A percentile compares a stretch with the other conserved stretches of the same genome.
Conservation (phyloP, 2,888 invertebrate species). For the Ormyrus pomaceus region DNA sequence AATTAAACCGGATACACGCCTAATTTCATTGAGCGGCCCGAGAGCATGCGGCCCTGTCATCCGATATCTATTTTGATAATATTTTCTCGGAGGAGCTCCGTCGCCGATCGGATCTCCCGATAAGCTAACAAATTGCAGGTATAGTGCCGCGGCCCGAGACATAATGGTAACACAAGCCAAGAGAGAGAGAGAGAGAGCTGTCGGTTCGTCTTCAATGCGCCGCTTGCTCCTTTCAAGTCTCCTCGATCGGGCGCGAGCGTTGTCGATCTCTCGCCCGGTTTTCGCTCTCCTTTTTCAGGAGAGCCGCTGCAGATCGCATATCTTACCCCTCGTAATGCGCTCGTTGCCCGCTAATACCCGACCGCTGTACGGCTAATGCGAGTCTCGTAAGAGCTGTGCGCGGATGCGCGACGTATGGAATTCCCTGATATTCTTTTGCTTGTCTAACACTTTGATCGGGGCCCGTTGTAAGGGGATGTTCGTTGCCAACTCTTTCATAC, state of each 20-base stretch:
- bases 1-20: conserved; percentile 21
- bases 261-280: no score
- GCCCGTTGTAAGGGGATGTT: conserved; percentile 21
- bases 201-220: conserved; percentile 58
- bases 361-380: no score
- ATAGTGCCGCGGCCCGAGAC: conserved; percentile 64
- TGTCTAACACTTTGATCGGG: conserved; percentile 50
- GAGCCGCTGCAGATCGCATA: no score
- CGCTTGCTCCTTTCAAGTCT: conserved; percentile 71
- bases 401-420: conserved; percentile 20
- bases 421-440: conserved; percentile 1
- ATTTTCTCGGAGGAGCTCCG: no score
- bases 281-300: no score
- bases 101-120: conserved; percentile 67
- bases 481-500: no score
- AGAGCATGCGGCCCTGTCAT: no score
- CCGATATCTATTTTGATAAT: no score
- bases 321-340: no score
- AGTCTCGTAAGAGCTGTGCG: not conserved
- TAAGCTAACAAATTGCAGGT: conserved; percentile 72
- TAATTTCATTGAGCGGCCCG: conserved; percentile 2
- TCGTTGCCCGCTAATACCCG: no score
- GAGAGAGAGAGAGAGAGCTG: conserved; percentile 25
- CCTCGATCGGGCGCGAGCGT: conserved; percentile 26
- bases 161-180: conserved; percentile 71